A percentile compares a stretch with the other conserved stretches of the same genome.
Evolutionary conservation across 1,140 invertebrate species (phyloP).

Genomic region (Hycleus phaleratus): DNA sequence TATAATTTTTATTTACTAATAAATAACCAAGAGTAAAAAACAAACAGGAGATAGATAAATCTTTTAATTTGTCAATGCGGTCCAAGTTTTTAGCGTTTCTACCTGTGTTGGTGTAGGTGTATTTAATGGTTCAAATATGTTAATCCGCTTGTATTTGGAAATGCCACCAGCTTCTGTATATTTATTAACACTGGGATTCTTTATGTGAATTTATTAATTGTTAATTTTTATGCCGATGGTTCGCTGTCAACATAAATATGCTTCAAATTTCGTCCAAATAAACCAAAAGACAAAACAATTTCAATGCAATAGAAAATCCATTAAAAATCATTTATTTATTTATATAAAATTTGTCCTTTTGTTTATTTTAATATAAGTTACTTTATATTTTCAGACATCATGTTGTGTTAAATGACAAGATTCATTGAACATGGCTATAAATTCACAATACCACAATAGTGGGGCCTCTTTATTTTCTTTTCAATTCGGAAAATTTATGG

Average conservation of each 20-base stretch:
- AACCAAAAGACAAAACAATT: no score
- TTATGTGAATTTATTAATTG: slow-evolving; percentile 28
- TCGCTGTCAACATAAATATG: slow-evolving; percentile 28
- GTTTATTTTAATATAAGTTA: no score
- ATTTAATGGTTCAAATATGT: slow-evolving; percentile 21
- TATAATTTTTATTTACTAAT: no score
- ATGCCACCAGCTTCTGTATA: slow-evolving; percentile 21
- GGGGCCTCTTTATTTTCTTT: background rate
- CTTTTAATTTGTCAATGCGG: slow-evolving; percentile 24
- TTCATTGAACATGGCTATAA: no score
- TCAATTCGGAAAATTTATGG: background rate
- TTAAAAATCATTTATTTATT: no score
- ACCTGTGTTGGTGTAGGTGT: slow-evolving; percentile 10
- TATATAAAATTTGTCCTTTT: no score
- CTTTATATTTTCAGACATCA: no score
- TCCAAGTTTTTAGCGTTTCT: slow-evolving; percentile 2
- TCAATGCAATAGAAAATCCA: no score
- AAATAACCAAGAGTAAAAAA: background rate
- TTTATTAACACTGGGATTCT: slow-evolving; percentile 20
- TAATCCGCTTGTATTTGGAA: slow-evolving; percentile 20
- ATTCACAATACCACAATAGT: no score
- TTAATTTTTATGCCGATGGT: slow-evolving; percentile 30
- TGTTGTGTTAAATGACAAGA: no score
- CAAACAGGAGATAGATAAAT: slow-evolving; percentile 4
- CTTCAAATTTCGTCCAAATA: slow-evolving; percentile 5